These are phyloP conservation scores for Bombylius major DNA, from an alignment of 2,888 invertebrate genomes.

Conservation along the genomic window DNA sequence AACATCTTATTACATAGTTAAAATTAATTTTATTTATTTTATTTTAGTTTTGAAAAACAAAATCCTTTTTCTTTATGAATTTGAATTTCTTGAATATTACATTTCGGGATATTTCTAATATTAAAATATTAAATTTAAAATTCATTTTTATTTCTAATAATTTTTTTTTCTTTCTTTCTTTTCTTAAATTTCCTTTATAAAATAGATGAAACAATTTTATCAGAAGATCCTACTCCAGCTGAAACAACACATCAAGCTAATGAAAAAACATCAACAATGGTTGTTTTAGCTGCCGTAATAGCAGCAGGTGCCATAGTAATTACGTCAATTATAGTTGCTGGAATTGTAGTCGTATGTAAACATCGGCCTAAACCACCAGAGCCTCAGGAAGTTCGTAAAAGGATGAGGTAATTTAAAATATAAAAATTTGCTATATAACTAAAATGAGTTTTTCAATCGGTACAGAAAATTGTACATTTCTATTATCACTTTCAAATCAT, in stretches of 20 bases:
- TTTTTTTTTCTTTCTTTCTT: slow-evolving; percentile 1
- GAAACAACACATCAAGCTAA: slow-evolving; percentile 36
- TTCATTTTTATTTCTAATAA: neutral
- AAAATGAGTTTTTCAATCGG: too few species aligned
- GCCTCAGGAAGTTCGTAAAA: slow-evolving; percentile 38
- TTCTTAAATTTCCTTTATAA: too few species aligned
- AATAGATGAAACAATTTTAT: slow-evolving; percentile 37
- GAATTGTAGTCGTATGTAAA: slow-evolving; percentile 36
- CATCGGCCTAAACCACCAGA: slow-evolving; percentile 38
- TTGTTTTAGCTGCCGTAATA: slow-evolving; percentile 36
- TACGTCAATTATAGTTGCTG: slow-evolving; percentile 39
- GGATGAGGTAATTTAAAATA: slow-evolving; percentile 31
- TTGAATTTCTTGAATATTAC: too few species aligned
- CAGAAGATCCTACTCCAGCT: slow-evolving; percentile 38
- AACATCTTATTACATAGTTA: too few species aligned
- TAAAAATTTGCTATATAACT: too few species aligned
- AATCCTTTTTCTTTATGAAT: too few species aligned
- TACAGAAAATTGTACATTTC: too few species aligned
- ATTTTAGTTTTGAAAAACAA: too few species aligned
- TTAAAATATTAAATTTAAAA: too few species aligned
- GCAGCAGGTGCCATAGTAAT: slow-evolving; percentile 37
- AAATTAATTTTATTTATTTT: too few species aligned
- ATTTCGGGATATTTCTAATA: too few species aligned
- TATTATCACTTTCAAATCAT: too few species aligned
- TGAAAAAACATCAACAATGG: slow-evolving; percentile 35